phyloP scores from a whole-genome alignment of 2,888 invertebrate genomes.

The Nomada ferruginata region DNA sequence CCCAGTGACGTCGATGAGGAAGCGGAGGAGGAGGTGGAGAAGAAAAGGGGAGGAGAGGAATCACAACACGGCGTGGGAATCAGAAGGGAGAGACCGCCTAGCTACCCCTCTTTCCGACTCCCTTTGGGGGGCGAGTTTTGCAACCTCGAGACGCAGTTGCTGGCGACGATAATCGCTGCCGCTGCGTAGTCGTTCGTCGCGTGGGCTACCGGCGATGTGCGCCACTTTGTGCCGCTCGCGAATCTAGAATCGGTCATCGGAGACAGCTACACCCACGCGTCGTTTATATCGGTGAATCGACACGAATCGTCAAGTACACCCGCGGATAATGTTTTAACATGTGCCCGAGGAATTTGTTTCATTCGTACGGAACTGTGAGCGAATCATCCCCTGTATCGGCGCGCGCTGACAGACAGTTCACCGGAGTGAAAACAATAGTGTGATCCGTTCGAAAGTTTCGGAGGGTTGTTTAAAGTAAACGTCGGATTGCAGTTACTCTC shows the following conservation, averaged over 20 bases:
- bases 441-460: too few species aligned
- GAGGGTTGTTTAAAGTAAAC: too few species aligned
- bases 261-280: neutral
- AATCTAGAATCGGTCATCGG: neutral
- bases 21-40: slow-evolving; percentile 63
- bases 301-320: too few species aligned
- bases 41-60: slow-evolving; percentile 62
- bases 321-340: too few species aligned
- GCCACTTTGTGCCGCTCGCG: slow-evolving; percentile 27
- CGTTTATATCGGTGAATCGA: neutral
- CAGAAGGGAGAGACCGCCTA: slow-evolving; percentile 70
- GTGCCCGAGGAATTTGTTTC: too few species aligned
- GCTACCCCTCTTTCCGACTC: slow-evolving; percentile 60
- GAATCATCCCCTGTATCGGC: too few species aligned
- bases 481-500: too few species aligned
- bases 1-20: slow-evolving; percentile 55
- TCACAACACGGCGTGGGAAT: slow-evolving; percentile 76
- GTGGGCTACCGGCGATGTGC: slow-evolving; percentile 46
- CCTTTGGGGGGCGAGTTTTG: slow-evolving; percentile 68
- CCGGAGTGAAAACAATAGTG: too few species aligned
- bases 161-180: slow-evolving; percentile 55
- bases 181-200: slow-evolving; percentile 60
- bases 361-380: too few species aligned
- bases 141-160: slow-evolving; percentile 61
- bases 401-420: too few species aligned